Evolutionary conservation across 1,140 invertebrate species (phyloP).

Genomic region (Uloborus diversus): DNA sequence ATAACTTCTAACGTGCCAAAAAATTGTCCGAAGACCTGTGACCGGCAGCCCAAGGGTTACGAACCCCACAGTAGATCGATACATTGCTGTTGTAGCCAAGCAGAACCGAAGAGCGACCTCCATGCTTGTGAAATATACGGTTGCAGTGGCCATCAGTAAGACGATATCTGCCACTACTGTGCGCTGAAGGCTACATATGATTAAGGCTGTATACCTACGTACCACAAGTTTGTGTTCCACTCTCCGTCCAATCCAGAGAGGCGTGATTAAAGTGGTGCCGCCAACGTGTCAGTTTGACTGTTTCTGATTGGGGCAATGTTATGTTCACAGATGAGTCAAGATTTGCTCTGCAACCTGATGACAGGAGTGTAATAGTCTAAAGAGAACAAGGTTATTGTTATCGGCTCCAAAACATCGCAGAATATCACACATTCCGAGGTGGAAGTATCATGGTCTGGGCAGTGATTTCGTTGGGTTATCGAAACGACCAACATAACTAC

Average conservation of each 20-base stretch:
- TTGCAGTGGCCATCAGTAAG: background rate
- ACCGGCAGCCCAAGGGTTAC: background rate
- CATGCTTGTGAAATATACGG: background rate
- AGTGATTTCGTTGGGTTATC: slow-evolving; percentile 1
- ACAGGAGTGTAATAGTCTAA: background rate
- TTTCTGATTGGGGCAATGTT: background rate
- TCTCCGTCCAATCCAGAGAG: background rate
- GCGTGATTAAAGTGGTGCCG: background rate
- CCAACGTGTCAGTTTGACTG: background rate
- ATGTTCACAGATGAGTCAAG: slow-evolving; percentile 3
- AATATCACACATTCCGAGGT: background rate
- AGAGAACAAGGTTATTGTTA: background rate
- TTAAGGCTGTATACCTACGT: background rate
- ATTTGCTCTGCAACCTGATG: background rate
- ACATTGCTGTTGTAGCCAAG: background rate
- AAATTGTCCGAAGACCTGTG: too few species aligned
- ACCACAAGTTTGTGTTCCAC: background rate
- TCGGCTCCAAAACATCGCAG: background rate
- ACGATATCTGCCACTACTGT: slow-evolving; percentile 13
- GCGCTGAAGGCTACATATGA: slow-evolving; percentile 1
- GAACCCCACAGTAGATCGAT: background rate
- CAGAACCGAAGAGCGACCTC: too few species aligned
- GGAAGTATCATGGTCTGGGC: slow-evolving; percentile 1
- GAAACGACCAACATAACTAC: background rate
- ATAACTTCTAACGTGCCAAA: background rate